A percentile compares a stretch with the other conserved stretches of the same genome.
Evolutionary conservation across 2,888 invertebrate genomes (phyloP).

Genomic region (Gisinianus flammeolus): DNA sequence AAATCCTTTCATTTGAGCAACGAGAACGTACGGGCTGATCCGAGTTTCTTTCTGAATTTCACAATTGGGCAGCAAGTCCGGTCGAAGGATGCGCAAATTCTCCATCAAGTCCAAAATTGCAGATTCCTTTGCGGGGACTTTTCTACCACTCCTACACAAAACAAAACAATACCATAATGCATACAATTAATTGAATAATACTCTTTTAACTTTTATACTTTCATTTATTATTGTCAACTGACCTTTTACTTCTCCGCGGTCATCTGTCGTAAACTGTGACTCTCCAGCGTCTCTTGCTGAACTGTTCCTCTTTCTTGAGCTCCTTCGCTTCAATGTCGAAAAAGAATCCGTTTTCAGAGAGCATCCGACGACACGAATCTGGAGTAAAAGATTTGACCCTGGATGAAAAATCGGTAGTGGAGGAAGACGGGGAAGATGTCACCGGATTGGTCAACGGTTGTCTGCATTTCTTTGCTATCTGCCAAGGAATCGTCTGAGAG

Average conservation of each 20-base stretch:
- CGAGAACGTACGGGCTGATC: slow-evolving; percentile 18
- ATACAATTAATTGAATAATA: background rate
- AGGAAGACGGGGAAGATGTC: too few relatives aligned
- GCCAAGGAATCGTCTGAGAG: too few relatives aligned
- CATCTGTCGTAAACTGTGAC: too few relatives aligned
- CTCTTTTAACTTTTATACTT: too few relatives aligned
- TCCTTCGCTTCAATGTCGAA: slow-evolving; percentile 14
- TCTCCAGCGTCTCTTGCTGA: slow-evolving; percentile 10
- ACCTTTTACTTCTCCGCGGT: too few relatives aligned
- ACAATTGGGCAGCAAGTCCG: background rate
- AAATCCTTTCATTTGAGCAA: background rate
- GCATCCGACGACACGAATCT: background rate
- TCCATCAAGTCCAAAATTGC: slow-evolving; percentile 22
- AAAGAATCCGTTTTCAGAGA: slow-evolving; percentile 1
- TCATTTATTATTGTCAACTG: too few relatives aligned
- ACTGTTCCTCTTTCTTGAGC: background rate
- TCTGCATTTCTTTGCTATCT: too few relatives aligned
- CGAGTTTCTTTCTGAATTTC: slow-evolving; percentile 16
- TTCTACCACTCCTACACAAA: slow-evolving; percentile 20
- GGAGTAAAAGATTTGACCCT: too few relatives aligned
- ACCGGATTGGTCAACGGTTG: too few relatives aligned
- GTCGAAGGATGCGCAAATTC: background rate
- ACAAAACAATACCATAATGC: background rate
- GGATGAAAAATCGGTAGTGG: too few relatives aligned
- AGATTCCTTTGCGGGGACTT: slow-evolving; percentile 33